Percentiles rank a stretch among this genome's conserved stretches.
These are phyloP conservation scores for Notolepis coatsorum DNA, from an alignment of 2,797 vertebrate genomes.

Conservation along the genomic window DNA sequence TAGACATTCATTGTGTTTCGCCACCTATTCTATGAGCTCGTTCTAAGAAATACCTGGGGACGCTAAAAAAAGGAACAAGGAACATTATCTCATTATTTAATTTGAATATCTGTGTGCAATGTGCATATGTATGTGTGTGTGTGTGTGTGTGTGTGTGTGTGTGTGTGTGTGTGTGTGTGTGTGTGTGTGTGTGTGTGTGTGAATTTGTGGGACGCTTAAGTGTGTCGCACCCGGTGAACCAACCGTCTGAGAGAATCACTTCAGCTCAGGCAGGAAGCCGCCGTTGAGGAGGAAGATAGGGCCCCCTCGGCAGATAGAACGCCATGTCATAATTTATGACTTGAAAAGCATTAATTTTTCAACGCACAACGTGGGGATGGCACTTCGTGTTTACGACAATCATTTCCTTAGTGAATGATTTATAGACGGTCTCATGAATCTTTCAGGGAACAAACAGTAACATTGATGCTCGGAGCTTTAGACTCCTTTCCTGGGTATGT, in stretches of 20 bases:
- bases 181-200: neutral
- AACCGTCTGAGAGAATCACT: slow-evolving; percentile 1
- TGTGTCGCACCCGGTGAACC: neutral
- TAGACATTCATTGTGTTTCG: too few relatives aligned
- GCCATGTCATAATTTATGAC: slow-evolving; percentile 81
- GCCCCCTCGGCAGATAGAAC: slow-evolving; percentile 49
- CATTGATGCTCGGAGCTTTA: slow-evolving; percentile 62
- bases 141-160: too few relatives aligned
- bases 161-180: neutral
- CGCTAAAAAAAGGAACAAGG: too few relatives aligned
- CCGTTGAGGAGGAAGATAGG: slow-evolving; percentile 38
- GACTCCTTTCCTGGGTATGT: slow-evolving; percentile 10
- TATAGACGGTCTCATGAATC: slow-evolving; percentile 75
- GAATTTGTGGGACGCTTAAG: neutral
- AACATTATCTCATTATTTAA: too few relatives aligned
- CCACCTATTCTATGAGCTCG: too few relatives aligned
- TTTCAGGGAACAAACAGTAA: slow-evolving; percentile 81
- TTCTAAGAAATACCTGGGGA: too few relatives aligned
- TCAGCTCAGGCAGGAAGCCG: slow-evolving; percentile 36
- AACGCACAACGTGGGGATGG: slow-evolving; percentile 75
- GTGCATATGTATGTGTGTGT: too few relatives aligned
- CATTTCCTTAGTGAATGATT: slow-evolving; percentile 83
- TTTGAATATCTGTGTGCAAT: too few relatives aligned
- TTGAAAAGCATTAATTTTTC: slow-evolving; percentile 82
- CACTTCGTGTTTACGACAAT: slow-evolving; percentile 81